Evolutionary conservation across 1,140 invertebrate genomes (phyloP), one percentile per base, ranked within the genome.

Genomic region (Lepidostoma basale): DNA sequence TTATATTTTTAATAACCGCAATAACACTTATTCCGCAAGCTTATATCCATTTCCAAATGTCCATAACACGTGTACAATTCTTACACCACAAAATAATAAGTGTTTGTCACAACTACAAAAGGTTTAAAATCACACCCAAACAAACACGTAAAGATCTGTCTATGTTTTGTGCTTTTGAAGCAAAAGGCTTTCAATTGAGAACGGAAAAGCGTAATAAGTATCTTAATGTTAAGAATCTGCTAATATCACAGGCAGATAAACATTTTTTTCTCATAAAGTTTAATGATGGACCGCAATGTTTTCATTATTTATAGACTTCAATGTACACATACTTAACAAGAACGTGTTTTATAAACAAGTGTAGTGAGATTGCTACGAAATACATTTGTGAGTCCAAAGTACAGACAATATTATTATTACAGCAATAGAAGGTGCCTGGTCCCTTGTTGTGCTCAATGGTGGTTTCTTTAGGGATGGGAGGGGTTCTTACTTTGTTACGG

Each of bases 241-340:
- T 72, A 72, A 72, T 72, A 72, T 72, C 70, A 72, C 70, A 72
- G 70, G 70, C 70, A 72, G 70, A 72, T 64, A 72, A 64, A 72
- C 67, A 62, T 68, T 25, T 60, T 64, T 66, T 67, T 66, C 67
- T 60, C 67, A 67, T 56, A 62, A 62, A 72, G 64, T 62, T 72
- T 60, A 60, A 66, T 58, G 70, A 30, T 72, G 70, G 70, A 72
- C 70, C 70, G 26, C 66, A 72, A 68, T 26, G 40, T 68, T 68
- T 72, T 62, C 28, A 63, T 63, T 63, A 62, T 62, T 58, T 60
- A 56, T 65, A 67, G 44, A 49, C 39, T 54, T 65, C n/a, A 65
- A 65, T 67, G 56, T 65, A 54, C 36, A 54, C 44, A 67, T 67
- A 56, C 49, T 67, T 67, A 67, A 58, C 52, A 59, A 58, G 52